Percentiles rank a stretch among this genome's conserved stretches.
phyloP scores from a whole-genome alignment of 2,888 invertebrate species.

The Acrobasis suavella region DNA sequence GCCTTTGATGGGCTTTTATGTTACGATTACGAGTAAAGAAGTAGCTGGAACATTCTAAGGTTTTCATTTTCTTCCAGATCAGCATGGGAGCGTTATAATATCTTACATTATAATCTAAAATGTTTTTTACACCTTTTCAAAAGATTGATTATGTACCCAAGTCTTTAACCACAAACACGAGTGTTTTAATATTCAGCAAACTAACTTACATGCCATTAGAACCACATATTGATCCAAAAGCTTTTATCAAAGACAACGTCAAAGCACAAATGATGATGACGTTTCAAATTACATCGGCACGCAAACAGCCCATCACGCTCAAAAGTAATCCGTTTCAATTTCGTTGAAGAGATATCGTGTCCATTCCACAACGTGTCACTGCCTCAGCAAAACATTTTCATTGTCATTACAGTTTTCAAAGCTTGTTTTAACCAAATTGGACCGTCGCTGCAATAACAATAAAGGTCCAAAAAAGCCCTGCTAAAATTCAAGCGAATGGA shows the following conservation, averaged over 20 bases:
- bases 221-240: slow-evolving; percentile 32
- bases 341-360: slow-evolving; percentile 50
- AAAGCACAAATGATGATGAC: slow-evolving; percentile 55
- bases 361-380: slow-evolving; percentile 46
- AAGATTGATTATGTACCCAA: no score
- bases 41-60: no score
- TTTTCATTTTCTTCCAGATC: no score
- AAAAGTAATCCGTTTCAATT: slow-evolving; percentile 65
- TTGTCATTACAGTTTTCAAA: slow-evolving; percentile 53
- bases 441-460: slow-evolving; percentile 57
- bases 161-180: neutral
- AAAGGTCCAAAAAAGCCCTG: slow-evolving; percentile 49
- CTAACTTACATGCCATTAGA: slow-evolving; percentile 18
- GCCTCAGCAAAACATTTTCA: slow-evolving; percentile 46
- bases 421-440: slow-evolving; percentile 63
- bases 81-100: no score
- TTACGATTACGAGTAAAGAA: no score
- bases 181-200: neutral
- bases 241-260: slow-evolving; percentile 40
- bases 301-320: slow-evolving; percentile 60
- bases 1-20: no score
- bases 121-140: slow-evolving; percentile 25
- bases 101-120: slow-evolving; percentile 7
- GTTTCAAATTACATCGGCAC: slow-evolving; percentile 52
- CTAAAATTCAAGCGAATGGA: slow-evolving; percentile 53